Evolutionary conservation across 2,888 invertebrate species (phyloP), one percentile per base, ranked within the genome.

Genomic region (Noctua janthina): DNA sequence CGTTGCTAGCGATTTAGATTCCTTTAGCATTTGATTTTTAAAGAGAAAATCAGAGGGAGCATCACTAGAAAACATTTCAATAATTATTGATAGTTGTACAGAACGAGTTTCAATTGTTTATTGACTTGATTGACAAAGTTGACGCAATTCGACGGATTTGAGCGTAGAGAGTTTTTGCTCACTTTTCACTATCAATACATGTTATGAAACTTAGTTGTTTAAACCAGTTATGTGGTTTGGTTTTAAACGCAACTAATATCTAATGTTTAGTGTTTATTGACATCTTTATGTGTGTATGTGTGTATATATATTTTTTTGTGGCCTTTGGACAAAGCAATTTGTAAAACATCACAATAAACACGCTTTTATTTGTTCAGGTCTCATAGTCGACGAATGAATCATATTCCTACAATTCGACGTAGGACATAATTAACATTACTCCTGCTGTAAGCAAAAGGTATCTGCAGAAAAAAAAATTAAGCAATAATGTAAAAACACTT

Each of bases 141-240:
- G 62, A 73, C 62, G 79, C 46, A 79, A 79, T 62, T 20, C 20
- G n/a, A 20, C n/a, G 15, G 62, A 73, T 64, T 69, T 43, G 67
- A 54, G 39, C 67, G 62, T 6, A 20, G 49, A 68, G 20, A 56
- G 56, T 82, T 82, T 84, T 84, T 84, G 62, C 72, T 62, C 4
- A 46, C 13, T 67, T 84, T 84, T 79, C 84, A 62, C 79, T 78
- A 67, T 79, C 59, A 49, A 68, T 79, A 69, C 67, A 62, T 39
- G 82, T 79, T 79, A 54, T 79, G 54, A 72, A 83, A 83, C 78
- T 56, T 7, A 56, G 39, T 43, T 73, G 49, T 59, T 15, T 81
- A 39, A 29, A 72, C 84, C 59, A 35, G 79, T 79, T 71, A 10
- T 5, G 5, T 46, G 39, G 29, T 23, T 23, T 35, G 59, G 51